These are phyloP conservation scores for Listronotus oregonensis DNA, from an alignment of 1,140 invertebrate genomes.

Conservation along the genomic window DNA sequence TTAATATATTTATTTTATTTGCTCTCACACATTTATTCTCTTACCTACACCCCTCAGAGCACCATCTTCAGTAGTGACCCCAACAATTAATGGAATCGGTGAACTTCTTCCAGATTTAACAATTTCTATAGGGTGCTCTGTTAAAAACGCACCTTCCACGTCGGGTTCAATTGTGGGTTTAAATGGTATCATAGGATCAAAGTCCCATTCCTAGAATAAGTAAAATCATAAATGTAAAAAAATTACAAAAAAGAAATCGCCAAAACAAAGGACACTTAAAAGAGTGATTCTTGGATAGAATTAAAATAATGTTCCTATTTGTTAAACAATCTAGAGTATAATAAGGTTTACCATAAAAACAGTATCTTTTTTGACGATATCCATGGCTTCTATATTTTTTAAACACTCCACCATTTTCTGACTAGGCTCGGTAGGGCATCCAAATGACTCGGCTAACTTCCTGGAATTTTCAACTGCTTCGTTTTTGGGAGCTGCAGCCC, in stretches of 20 bases:
- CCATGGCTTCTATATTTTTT: constrained; percentile 60
- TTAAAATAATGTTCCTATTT: no score
- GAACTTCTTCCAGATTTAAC: constrained; percentile 58
- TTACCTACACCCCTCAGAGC: constrained; percentile 66
- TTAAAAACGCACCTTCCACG: constrained; percentile 69
- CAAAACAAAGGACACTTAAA: no score
- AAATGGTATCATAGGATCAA: constrained; percentile 75
- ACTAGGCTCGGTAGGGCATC: constrained; percentile 62
- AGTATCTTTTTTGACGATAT: constrained; percentile 67
- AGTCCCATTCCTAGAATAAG: constrained; percentile 68
- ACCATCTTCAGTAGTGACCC: constrained; percentile 70
- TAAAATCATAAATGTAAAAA: no score
- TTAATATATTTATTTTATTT: no score
- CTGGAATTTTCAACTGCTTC: constrained; percentile 66
- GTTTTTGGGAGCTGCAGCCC: constrained; percentile 71
- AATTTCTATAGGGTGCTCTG: constrained; percentile 60
- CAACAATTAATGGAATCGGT: constrained; percentile 70
- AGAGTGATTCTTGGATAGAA: no score
- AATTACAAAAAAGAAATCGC: not conserved
- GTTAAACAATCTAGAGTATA: no score
- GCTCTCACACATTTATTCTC: constrained; percentile 32
- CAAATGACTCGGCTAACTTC: constrained; percentile 64
- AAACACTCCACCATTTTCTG: constrained; percentile 64
- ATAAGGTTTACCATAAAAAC: constrained; percentile 68
- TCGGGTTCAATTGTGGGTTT: constrained; percentile 71